Conservation (phyloP, 2,113 vertebrate genomes). For the Dolichotis patagonum region DNA sequence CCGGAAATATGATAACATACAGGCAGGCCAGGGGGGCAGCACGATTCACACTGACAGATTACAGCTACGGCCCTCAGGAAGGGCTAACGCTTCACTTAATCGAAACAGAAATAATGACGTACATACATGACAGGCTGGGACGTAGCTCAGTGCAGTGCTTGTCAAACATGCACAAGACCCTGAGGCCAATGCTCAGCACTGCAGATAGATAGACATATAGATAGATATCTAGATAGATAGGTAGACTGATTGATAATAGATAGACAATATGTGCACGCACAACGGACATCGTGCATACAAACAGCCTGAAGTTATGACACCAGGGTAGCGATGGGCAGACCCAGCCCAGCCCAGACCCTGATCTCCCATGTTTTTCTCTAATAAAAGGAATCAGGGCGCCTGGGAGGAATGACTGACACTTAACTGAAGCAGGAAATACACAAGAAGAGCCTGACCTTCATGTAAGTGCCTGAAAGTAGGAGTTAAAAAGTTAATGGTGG, state of each 20-base stretch:
- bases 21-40: accelerated
- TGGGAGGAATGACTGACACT: not conserved
- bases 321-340: not conserved
- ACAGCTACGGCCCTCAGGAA: not conserved
- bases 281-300: not conserved
- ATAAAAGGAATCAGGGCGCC: not conserved
- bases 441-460: not conserved
- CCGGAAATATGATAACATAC: not conserved
- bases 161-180: not conserved
- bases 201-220: too few relatives aligned
- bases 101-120: not conserved
- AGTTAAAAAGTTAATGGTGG: not conserved
- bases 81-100: not conserved
- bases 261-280: too few relatives aligned
- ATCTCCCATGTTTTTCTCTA: not conserved
- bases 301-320: not conserved
- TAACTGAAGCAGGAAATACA: not conserved
- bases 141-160: not conserved
- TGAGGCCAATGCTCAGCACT: too few relatives aligned
- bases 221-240: not conserved
- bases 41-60: not conserved
- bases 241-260: not conserved
- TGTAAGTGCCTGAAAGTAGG: not conserved
- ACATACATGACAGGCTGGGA: not conserved
- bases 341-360: not conserved